Conservation (phyloP, 2,797 vertebrate genomes). For the Microctenopoma stevenorrisi region DNA sequence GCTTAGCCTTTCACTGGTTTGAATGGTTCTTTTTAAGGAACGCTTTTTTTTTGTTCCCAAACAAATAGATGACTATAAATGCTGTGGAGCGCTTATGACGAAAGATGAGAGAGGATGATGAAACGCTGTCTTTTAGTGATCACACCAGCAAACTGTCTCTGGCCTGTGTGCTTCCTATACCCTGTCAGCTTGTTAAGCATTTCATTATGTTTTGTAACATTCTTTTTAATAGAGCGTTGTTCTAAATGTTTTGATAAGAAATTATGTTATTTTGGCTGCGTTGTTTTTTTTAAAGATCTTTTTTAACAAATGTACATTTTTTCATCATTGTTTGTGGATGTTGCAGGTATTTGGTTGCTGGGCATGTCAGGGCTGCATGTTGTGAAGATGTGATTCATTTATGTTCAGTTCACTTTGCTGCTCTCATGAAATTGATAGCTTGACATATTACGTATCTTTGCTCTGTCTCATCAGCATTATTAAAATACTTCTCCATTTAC, state of each 20-base stretch:
- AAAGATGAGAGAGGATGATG: constrained; percentile 43
- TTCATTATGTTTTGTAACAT: constrained; percentile 18
- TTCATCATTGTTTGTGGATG: constrained; percentile 31
- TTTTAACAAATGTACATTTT: constrained; percentile 26
- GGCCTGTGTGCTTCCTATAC: constrained; percentile 13
- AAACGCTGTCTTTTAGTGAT: constrained; percentile 46
- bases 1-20: constrained; percentile 13
- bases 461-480: constrained; percentile 63
- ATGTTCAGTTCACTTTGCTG: constrained; percentile 50
- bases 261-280: constrained; percentile 31
- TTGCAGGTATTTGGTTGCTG: constrained; percentile 45
- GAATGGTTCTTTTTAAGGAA: constrained; percentile 21
- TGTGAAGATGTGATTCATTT: constrained; percentile 45
- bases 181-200: constrained; percentile 17
- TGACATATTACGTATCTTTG: constrained; percentile 59
- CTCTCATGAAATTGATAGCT: constrained; percentile 50
- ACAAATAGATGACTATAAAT: constrained; percentile 23
- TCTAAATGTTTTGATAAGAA: constrained; percentile 46
- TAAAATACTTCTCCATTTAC: constrained; percentile 68
- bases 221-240: constrained; percentile 41
- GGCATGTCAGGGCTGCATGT: constrained; percentile 59
- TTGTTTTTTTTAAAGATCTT: constrained; percentile 20
- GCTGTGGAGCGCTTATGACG: constrained; percentile 10
- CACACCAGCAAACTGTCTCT: constrained; percentile 59
- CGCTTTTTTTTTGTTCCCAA: constrained; percentile 10